Conservation (phyloP, 2,888 invertebrate species). For the Erebia palarica region DNA sequence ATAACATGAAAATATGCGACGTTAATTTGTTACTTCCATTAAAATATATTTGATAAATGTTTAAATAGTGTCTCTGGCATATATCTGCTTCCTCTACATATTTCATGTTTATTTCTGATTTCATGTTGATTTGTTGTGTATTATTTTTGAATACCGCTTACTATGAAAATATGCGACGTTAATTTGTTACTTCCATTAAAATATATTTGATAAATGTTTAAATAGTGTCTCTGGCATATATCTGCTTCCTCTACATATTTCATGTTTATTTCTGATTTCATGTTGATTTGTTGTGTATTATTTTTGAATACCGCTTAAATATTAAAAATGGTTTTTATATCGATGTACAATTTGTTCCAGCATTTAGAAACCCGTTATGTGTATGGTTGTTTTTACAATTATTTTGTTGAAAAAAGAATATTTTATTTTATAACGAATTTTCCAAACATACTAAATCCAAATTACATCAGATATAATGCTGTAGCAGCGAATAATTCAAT, state of each 20-base stretch:
- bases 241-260: neutral
- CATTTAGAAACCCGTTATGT: neutral
- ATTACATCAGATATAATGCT: too few species aligned
- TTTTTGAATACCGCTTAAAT: neutral
- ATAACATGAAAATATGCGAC: neutral
- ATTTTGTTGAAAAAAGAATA: neutral
- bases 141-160: neutral
- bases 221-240: neutral
- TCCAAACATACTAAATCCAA: neutral
- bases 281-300: neutral
- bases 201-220: neutral
- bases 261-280: neutral
- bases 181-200: constrained; percentile 4
- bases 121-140: too few species aligned
- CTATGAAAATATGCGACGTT: neutral
- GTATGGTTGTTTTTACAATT: neutral
- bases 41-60: neutral
- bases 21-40: constrained; percentile 1
- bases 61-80: neutral
- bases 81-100: neutral
- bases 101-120: neutral
- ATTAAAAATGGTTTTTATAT: neutral
- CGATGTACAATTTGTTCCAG: neutral
- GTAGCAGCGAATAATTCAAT: too few species aligned
- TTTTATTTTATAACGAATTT: neutral